Conservation (phyloP, 2,888 invertebrate genomes). For the Hecatera dysodea region DNA sequence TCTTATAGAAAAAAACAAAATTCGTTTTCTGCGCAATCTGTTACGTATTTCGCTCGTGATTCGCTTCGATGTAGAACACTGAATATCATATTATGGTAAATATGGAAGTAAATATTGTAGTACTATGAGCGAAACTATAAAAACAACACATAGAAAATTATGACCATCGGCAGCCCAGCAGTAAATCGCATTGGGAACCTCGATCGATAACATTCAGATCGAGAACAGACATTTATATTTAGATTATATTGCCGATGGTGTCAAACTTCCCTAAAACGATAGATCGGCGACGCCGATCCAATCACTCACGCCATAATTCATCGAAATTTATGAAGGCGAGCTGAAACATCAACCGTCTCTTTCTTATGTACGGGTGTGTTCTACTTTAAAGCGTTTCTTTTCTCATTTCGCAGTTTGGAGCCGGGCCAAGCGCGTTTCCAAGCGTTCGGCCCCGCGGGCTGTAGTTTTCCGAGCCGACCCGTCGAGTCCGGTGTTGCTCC, state of each 20-base stretch:
- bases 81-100: slow-evolving; percentile 24
- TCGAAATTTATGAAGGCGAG: slow-evolving; percentile 85
- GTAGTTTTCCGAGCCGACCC: slow-evolving; percentile 89
- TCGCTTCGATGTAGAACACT: slow-evolving; percentile 2
- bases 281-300: slow-evolving; percentile 85
- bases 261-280: slow-evolving; percentile 87
- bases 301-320: slow-evolving; percentile 89
- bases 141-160: slow-evolving; percentile 29
- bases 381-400: slow-evolving; percentile 89
- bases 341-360: slow-evolving; percentile 86
- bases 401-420: slow-evolving; percentile 91
- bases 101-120: slow-evolving; percentile 48
- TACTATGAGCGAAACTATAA: slow-evolving; percentile 37
- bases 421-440: slow-evolving; percentile 90
- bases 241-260: slow-evolving; percentile 82
- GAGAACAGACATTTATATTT: slow-evolving; percentile 80
- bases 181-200: slow-evolving; percentile 66
- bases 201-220: slow-evolving; percentile 71
- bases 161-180: slow-evolving; percentile 30
- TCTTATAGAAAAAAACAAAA: slow-evolving; percentile 22
- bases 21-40: slow-evolving; percentile 8
- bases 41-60: neutral
- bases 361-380: slow-evolving; percentile 84
- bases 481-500: slow-evolving; percentile 88
- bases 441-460: slow-evolving; percentile 88